Evolutionary conservation across 2,888 invertebrate genomes (phyloP), one percentile per base, ranked within the genome.

Genomic region (Drosophila fulvimacula): DNA sequence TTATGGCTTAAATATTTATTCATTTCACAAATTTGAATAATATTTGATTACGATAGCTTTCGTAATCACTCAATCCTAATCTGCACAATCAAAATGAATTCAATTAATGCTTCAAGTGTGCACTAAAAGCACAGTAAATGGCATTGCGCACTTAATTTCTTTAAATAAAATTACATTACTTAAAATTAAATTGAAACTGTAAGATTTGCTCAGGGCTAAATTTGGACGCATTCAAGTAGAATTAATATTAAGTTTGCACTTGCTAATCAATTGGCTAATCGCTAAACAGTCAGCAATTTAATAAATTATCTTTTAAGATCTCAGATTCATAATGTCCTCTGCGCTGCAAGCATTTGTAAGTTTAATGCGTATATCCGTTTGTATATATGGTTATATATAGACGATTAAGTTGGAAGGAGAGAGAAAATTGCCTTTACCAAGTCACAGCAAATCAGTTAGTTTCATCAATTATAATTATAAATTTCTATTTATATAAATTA

Each of bases 151-250:
- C 4, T 2, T 32, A 34, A 15, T 30, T 13, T n/a, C 24, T 24
- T 6, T 19, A 7, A 6, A 10, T 27, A 5, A 30, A 11, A 17
- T 46, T 3, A 30, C 39, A 39, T 11, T 17, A 17, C 55, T 62
- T 66, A 58, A 68, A 17, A 55, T 62, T 66, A 58, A 68, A 81
- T 72, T 57, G 60, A 66, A 58, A 51, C n/a, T 10, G 2, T 17
- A 19, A 30, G 21, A 34, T 21, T 60, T 15, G 39, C 13, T 46
- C 10, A 5, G 1, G 7, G 0, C 6, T 21, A 17, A 9, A 39
- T 21, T 34, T 57, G 11, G 17, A 17, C 15, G 2, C 39, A 19
- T 11, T 55, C 39, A 36, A 41, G 56, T 10, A 17, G 27, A 58
- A 60, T n/a, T 44, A 69, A 68, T 52, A 42, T n/a, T 17, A 55